Evolutionary conservation across 1,140 invertebrate species (phyloP).

Genomic region (Achatina immaculata): DNA sequence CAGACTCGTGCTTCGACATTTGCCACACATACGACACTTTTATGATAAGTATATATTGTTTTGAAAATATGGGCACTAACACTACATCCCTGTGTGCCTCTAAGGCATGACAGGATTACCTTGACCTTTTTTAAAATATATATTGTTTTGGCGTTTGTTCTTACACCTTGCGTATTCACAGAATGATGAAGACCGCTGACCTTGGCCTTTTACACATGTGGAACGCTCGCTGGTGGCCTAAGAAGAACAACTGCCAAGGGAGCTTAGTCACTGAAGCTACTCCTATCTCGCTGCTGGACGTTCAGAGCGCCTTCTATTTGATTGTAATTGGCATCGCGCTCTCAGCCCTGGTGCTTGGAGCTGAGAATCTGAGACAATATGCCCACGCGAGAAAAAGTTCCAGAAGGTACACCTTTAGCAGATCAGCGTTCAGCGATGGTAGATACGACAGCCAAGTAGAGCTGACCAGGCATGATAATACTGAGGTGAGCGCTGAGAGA

Average conservation of each 20-base stretch:
- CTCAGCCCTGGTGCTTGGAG: conserved; percentile 17
- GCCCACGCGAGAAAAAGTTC: neutral
- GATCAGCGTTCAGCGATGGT: neutral
- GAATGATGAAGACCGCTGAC: conserved; percentile 47
- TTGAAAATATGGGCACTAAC: too few relatives aligned
- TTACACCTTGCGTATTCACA: conserved; percentile 14
- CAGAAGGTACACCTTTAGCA: neutral
- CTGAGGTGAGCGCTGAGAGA: too few relatives aligned
- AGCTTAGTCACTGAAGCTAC: conserved; percentile 36
- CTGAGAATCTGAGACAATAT: conserved; percentile 26
- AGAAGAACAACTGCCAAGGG: conserved; percentile 43
- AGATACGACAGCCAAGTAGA: too few relatives aligned
- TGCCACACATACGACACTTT: too few relatives aligned
- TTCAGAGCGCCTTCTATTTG: conserved; percentile 51
- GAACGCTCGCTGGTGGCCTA: conserved; percentile 45
- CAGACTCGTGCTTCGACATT: too few relatives aligned
- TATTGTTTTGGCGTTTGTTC: too few relatives aligned
- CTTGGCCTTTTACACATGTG: conserved; percentile 50
- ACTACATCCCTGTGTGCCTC: too few relatives aligned
- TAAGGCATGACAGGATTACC: too few relatives aligned
- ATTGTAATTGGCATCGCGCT: conserved; percentile 43
- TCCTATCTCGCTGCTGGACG: conserved; percentile 42
- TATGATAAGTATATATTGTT: too few relatives aligned
- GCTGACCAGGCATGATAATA: too few relatives aligned
- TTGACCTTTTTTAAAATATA: too few relatives aligned